Conservation (phyloP, 2,888 invertebrate species). For the Euproctis similis region DNA sequence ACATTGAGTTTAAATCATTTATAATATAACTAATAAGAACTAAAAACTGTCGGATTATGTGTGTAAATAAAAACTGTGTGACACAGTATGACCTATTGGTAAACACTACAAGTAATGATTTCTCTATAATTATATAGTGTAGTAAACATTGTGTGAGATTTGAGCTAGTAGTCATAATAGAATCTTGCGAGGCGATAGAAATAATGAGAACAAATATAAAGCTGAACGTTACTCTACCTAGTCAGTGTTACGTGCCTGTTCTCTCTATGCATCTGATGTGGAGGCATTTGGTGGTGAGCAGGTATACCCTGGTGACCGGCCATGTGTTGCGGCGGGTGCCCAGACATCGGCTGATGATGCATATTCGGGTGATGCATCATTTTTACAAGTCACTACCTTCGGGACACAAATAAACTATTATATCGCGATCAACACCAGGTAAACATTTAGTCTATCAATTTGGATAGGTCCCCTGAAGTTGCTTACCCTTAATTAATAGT, state of each 20-base stretch:
- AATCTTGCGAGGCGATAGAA: constrained; percentile 25
- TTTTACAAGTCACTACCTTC: constrained; percentile 47
- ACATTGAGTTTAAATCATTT: no score
- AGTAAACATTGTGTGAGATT: no score
- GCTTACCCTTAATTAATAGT: constrained; percentile 51
- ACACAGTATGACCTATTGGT: no score
- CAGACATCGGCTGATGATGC: constrained; percentile 73
- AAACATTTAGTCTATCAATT: constrained; percentile 47
- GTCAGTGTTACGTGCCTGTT: constrained; percentile 73
- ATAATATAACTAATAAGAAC: no score
- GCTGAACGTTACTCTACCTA: constrained; percentile 61
- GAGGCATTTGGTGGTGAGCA: constrained; percentile 78
- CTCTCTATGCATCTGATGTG: constrained; percentile 80
- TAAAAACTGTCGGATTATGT: no score
- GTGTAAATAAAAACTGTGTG: no score
- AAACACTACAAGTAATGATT: no score
- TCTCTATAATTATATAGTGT: no score
- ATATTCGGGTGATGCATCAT: constrained; percentile 77
- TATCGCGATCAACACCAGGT: constrained; percentile 35
- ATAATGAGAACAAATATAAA: constrained; percentile 51
- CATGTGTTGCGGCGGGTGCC: constrained; percentile 69
- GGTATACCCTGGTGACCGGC: constrained; percentile 63
- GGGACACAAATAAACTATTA: constrained; percentile 54
- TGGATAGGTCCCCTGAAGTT: constrained; percentile 39
- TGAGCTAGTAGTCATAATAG: no score